These are phyloP conservation scores for Volucella bombylans DNA, from an alignment of 2,888 invertebrate genomes.

Conservation along the genomic window DNA sequence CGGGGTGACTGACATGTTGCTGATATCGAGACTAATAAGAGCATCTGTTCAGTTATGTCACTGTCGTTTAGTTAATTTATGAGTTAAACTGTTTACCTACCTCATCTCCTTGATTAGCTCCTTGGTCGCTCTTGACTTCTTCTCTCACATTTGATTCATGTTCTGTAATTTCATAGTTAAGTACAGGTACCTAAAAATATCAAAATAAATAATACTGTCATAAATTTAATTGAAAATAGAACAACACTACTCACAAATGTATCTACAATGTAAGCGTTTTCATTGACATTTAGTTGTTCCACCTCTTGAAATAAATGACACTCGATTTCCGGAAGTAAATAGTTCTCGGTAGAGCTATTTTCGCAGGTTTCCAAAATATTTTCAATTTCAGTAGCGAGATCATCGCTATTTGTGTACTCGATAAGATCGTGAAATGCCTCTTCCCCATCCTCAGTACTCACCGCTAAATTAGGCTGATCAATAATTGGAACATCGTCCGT, in stretches of 20 bases:
- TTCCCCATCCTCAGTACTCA: slow-evolving; percentile 20
- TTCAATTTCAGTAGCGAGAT: slow-evolving; percentile 37
- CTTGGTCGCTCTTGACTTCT: background rate
- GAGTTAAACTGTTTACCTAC: slow-evolving; percentile 12
- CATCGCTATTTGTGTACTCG: slow-evolving; percentile 48
- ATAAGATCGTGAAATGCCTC: slow-evolving; percentile 55
- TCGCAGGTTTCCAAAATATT: slow-evolving; percentile 26
- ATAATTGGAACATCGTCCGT: slow-evolving; percentile 10
- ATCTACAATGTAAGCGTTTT: background rate
- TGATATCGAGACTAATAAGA: background rate
- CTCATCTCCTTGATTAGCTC: slow-evolving; percentile 34
- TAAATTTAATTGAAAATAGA: background rate
- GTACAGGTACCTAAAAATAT: background rate
- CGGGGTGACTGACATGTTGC: slow-evolving; percentile 14
- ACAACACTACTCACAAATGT: slow-evolving; percentile 35
- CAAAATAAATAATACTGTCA: background rate
- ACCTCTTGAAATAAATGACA: slow-evolving; percentile 46
- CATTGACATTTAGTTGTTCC: background rate
- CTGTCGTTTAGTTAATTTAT: background rate
- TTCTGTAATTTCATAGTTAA: background rate
- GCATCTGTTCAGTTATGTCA: background rate
- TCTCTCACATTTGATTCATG: slow-evolving; percentile 1
- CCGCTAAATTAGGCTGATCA: background rate
- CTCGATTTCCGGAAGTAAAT: slow-evolving; percentile 45
- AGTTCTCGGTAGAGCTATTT: slow-evolving; percentile 9